Evolutionary conservation across 1,140 invertebrate genomes (phyloP).

Genomic region (Drosophila mauritiana): DNA sequence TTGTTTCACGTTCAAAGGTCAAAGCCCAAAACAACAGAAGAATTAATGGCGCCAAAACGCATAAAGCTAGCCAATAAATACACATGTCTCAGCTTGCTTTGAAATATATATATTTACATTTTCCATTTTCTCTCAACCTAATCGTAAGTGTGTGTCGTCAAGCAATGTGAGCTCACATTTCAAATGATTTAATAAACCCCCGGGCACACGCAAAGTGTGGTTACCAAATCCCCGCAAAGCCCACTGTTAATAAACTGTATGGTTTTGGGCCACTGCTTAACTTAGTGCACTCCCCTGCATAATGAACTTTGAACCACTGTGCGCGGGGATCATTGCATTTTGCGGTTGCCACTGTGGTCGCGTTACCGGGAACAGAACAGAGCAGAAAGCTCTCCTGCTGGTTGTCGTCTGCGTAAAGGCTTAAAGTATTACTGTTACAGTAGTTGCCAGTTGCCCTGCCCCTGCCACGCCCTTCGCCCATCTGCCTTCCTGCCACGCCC

Average conservation of each 20-base stretch:
- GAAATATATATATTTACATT: background rate
- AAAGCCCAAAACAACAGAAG: background rate
- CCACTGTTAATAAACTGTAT: background rate
- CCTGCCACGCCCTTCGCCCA: background rate
- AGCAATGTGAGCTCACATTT: background rate
- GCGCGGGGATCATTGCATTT: slow-evolving; percentile 67
- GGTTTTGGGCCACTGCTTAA: background rate
- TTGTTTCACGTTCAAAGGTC: too few species aligned
- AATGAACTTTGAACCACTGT: slow-evolving; percentile 27
- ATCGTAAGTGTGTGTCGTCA: too few species aligned
- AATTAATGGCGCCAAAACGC: background rate
- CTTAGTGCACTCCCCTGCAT: background rate
- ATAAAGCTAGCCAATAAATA: background rate
- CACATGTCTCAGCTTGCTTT: too few species aligned
- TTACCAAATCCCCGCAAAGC: background rate
- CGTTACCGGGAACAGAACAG: slow-evolving; percentile 9
- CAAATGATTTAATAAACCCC: background rate
- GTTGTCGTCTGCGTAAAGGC: slow-evolving; percentile 77
- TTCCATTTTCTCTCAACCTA: too few species aligned
- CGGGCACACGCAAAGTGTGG: background rate
- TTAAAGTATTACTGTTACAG: slow-evolving; percentile 81
- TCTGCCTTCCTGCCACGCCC: too few species aligned
- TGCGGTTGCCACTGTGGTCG: slow-evolving; percentile 74
- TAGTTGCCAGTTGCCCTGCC: slow-evolving; percentile 27
- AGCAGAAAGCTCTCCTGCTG: slow-evolving; percentile 34